Evolutionary conservation across 2,113 vertebrate species (phyloP).

Genomic region (Bos javanicus): DNA sequence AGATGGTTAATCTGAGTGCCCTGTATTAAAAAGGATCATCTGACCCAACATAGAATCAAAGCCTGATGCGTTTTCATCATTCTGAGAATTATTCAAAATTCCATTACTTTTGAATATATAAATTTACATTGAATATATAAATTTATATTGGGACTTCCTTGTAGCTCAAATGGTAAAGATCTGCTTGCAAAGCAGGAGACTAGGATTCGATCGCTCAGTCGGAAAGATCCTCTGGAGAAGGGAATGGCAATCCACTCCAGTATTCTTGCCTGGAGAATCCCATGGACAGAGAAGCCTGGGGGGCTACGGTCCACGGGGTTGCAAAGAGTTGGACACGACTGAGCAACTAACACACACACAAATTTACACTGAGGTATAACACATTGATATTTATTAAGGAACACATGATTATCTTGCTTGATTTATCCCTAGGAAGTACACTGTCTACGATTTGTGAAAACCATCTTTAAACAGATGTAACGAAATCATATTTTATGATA

Average conservation of each 20-base stretch:
- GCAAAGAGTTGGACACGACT: background rate
- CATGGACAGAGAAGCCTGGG: background rate
- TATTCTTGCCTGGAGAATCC: background rate
- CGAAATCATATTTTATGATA: background rate
- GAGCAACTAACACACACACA: background rate
- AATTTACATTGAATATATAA: background rate
- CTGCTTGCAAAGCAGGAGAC: background rate
- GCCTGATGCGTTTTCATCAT: background rate
- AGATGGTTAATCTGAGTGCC: background rate
- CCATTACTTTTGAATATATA: background rate
- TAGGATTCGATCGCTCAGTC: rapidly evolving
- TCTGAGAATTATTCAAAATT: constrained; percentile 26
- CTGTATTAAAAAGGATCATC: background rate
- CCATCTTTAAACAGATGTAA: background rate
- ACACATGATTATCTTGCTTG: background rate
- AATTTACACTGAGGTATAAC: background rate
- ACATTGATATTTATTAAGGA: constrained; percentile 16
- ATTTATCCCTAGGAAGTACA: background rate
- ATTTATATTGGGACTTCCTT: background rate
- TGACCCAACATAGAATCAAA: background rate
- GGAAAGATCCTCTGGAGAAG: background rate
- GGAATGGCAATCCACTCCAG: background rate
- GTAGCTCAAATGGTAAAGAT: background rate
- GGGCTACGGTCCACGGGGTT: background rate
- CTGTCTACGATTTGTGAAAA: background rate